phyloP scores from a whole-genome alignment of 2,797 vertebrate genomes.

The Periparus ater region DNA sequence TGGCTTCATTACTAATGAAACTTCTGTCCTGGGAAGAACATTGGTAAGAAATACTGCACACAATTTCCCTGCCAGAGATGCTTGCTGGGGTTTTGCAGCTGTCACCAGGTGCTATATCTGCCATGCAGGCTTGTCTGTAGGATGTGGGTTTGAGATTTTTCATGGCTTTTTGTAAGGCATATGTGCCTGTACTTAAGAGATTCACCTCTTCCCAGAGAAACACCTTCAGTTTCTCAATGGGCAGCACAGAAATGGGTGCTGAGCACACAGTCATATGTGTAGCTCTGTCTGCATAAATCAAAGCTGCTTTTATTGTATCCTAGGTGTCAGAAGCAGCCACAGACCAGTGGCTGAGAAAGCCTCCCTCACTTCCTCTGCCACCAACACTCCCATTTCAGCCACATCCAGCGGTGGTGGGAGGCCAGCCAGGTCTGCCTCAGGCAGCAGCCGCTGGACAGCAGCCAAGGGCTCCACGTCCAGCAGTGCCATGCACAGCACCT shows the following conservation, averaged over 20 bases:
- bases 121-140: not conserved
- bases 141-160: not conserved
- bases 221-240: not conserved
- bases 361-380: not conserved
- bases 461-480: not conserved
- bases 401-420: rapidly evolving
- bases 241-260: not conserved
- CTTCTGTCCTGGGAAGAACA: not conserved
- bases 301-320: not conserved
- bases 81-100: not conserved
- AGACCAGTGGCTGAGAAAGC: not conserved
- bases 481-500: not conserved
- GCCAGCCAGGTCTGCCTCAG: not conserved
- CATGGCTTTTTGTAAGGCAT: not conserved
- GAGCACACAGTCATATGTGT: not conserved
- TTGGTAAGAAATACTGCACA: rapidly evolving
- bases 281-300: not conserved
- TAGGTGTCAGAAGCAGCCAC: slow-evolving; percentile 33
- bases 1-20: not conserved
- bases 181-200: not conserved
- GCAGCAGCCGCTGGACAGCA: not conserved
- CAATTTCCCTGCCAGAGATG: not conserved
- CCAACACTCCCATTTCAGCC: not conserved
- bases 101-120: rapidly evolving
- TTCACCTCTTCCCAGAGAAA: not conserved